These are phyloP conservation scores for Erpornis zantholeuca DNA, from an alignment of 2,113 vertebrate species.

Conservation along the genomic window DNA sequence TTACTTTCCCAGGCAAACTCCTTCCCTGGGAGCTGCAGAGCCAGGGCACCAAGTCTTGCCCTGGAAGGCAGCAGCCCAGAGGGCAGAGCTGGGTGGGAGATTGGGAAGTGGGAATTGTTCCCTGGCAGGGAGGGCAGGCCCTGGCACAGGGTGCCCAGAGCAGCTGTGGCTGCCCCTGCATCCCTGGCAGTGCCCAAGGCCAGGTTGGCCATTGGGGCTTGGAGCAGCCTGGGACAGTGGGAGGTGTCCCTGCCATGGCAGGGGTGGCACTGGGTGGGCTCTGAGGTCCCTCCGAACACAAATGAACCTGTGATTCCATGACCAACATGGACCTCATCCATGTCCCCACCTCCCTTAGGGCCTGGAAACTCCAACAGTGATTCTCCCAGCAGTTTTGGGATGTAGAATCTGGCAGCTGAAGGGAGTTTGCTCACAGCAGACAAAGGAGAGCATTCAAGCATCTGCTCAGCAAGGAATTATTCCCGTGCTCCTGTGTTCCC, in stretches of 20 bases:
- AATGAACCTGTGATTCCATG: fast-evolving
- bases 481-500: fast-evolving
- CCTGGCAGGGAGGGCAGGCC: background rate
- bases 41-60: background rate
- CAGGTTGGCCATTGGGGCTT: background rate
- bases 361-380: background rate
- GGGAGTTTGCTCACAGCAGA: background rate
- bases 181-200: background rate
- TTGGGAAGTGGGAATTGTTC: background rate
- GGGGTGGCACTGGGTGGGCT: background rate
- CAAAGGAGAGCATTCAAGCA: background rate
- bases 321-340: background rate
- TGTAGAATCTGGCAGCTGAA: background rate
- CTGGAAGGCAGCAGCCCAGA: background rate
- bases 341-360: fast-evolving
- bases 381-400: background rate
- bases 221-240: background rate
- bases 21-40: background rate
- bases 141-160: background rate
- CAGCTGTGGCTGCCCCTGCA: background rate
- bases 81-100: fast-evolving
- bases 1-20: background rate
- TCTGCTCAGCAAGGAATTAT: background rate
- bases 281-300: fast-evolving
- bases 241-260: background rate